These are phyloP conservation scores for Escarpia spicata DNA, from an alignment of 2,888 invertebrate genomes.

Conservation along the genomic window DNA sequence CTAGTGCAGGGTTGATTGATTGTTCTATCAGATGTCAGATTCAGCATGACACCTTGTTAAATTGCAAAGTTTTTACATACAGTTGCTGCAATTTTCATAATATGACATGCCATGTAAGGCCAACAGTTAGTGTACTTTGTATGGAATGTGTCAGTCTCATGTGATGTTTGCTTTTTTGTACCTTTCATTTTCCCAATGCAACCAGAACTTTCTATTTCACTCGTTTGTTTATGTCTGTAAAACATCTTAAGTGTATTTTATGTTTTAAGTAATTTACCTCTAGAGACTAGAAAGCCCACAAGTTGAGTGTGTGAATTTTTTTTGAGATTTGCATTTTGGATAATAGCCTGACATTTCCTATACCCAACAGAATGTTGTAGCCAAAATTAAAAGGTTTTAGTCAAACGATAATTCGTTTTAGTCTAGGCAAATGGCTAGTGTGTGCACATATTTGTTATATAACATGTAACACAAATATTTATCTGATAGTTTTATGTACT, in stretches of 20 bases:
- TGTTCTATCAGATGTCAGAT: not conserved
- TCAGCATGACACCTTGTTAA: not conserved
- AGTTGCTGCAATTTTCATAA: not conserved
- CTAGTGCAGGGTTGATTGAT: not conserved
- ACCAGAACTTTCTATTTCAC: not conserved
- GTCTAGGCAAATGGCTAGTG: no score
- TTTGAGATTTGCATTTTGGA: no score
- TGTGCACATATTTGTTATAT: no score
- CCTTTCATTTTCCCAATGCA: not conserved
- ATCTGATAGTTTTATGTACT: no score
- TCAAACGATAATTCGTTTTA: no score
- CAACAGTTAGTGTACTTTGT: not conserved
- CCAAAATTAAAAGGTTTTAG: no score
- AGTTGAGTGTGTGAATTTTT: no score
- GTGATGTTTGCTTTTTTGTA: not conserved
- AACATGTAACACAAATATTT: no score
- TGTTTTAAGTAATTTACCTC: not conserved
- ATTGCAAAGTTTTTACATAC: not conserved
- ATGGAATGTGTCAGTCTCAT: not conserved
- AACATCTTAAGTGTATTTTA: not conserved
- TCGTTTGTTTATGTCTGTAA: no score
- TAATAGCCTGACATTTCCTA: no score
- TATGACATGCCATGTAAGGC: not conserved
- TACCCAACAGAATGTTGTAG: no score
- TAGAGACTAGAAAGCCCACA: not conserved